Evolutionary conservation across 2,888 invertebrate species (phyloP).

Genomic region (Calephelis perditalis): DNA sequence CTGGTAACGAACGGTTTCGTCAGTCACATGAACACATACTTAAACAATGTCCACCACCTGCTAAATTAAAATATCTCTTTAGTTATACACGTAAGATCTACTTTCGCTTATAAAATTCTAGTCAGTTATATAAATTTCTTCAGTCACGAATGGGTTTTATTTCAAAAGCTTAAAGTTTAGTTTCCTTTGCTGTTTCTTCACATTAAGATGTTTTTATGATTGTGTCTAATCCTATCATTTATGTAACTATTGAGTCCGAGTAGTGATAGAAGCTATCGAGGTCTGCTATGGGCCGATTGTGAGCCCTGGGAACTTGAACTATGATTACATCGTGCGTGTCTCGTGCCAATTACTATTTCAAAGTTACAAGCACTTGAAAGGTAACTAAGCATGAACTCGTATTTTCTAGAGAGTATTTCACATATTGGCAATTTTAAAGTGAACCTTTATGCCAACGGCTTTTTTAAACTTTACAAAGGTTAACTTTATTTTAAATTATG

Average conservation of each 20-base stretch:
- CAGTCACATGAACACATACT: constrained; percentile 63
- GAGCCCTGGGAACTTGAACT: constrained; percentile 46
- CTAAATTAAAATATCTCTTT: constrained; percentile 52
- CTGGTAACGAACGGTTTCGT: constrained; percentile 71
- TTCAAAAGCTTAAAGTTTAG: constrained; percentile 33
- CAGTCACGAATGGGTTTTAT: constrained; percentile 29
- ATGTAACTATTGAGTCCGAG: constrained; percentile 48
- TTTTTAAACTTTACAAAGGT: too few species aligned
- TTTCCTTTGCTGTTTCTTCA: constrained; percentile 28
- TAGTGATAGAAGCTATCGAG: constrained; percentile 32
- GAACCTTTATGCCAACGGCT: background rate
- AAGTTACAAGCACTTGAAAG: constrained; percentile 18
- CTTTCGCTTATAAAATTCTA: constrained; percentile 53
- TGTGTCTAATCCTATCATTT: constrained; percentile 52
- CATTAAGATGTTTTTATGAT: constrained; percentile 39
- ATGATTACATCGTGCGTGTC: constrained; percentile 32
- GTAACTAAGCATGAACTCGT: constrained; percentile 18
- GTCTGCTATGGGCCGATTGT: constrained; percentile 42
- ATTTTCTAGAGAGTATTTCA: background rate
- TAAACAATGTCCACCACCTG: constrained; percentile 51
- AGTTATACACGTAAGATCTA: constrained; percentile 48
- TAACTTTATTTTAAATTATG: too few species aligned
- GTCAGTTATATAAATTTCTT: constrained; percentile 41
- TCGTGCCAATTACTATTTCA: constrained; percentile 38
- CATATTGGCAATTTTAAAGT: background rate